A percentile compares a stretch with the other conserved stretches of the same genome.
Evolutionary conservation across 2,113 vertebrate species (phyloP).

Genomic region (Grallaria varia): DNA sequence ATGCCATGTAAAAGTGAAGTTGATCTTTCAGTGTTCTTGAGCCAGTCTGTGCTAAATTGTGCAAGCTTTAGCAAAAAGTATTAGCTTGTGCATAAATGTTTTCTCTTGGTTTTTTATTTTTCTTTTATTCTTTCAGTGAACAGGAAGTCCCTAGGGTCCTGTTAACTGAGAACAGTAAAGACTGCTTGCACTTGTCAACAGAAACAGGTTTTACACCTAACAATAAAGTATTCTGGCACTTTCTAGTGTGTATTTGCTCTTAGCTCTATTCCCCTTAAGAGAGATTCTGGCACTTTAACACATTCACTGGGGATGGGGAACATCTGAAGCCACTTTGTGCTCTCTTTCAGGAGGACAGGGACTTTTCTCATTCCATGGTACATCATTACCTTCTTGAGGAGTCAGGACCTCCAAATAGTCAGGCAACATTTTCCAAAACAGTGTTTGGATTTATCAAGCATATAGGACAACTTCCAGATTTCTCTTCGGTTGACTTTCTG

Average conservation of each 20-base stretch:
- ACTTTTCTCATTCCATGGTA: not conserved
- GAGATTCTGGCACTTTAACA: not conserved
- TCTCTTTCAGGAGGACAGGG: not conserved
- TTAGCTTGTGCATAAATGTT: constrained; percentile 9
- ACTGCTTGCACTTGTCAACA: constrained; percentile 10
- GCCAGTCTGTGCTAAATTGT: not conserved
- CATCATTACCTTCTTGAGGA: not conserved
- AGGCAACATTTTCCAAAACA: not conserved
- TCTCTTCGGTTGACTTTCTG: not conserved
- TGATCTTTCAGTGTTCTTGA: not conserved
- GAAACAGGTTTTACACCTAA: not conserved
- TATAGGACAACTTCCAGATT: not conserved
- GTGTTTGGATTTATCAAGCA: not conserved
- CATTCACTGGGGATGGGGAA: not conserved
- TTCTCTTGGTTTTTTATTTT: not conserved
- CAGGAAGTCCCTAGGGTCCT: not conserved
- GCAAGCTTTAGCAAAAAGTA: not conserved
- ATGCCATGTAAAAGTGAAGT: not conserved
- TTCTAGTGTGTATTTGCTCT: not conserved
- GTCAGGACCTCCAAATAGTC: not conserved
- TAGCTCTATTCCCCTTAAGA: not conserved
- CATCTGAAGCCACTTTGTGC: not conserved
- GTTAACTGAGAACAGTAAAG: constrained; percentile 6
- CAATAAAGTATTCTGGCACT: not conserved
- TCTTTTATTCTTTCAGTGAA: not conserved